A percentile compares a stretch with the other conserved stretches of the same genome.
phyloP scores from a whole-genome alignment of 2,888 invertebrate genomes.

The Plagodis dolabraria region DNA sequence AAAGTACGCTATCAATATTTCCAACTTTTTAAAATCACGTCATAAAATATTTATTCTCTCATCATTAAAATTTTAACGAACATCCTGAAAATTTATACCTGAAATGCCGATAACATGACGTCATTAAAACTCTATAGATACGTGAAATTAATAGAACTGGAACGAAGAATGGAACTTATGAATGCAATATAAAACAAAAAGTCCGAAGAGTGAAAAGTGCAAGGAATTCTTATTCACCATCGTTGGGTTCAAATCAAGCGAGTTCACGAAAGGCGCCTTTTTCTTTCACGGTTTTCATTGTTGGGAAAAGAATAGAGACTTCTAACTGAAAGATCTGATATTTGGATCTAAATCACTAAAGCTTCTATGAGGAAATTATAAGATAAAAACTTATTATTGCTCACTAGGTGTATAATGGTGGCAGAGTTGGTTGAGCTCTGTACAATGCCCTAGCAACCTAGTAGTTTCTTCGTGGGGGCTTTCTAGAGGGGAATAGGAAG shows the following conservation, averaged over 20 bases:
- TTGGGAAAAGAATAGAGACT: slow-evolving; percentile 47
- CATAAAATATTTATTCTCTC: background rate
- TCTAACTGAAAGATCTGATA: slow-evolving; percentile 20
- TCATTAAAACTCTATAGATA: slow-evolving; percentile 35
- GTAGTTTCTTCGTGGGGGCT: too few relatives aligned
- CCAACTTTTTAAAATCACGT: background rate
- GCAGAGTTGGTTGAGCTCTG: too few relatives aligned
- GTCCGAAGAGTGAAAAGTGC: slow-evolving; percentile 17
- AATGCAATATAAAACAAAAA: slow-evolving; percentile 17
- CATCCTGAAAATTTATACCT: slow-evolving; percentile 2
- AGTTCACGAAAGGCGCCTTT: slow-evolving; percentile 45
- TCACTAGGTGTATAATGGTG: too few relatives aligned
- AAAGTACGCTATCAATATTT: background rate
- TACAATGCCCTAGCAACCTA: too few relatives aligned
- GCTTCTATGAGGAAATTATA: slow-evolving; percentile 6
- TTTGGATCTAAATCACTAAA: slow-evolving; percentile 22
- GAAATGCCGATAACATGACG: slow-evolving; percentile 17
- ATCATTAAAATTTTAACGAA: slow-evolving; percentile 7
- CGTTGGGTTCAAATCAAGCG: slow-evolving; percentile 45
- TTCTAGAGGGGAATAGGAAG: too few relatives aligned
- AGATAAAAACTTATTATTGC: too few relatives aligned
- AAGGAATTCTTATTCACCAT: slow-evolving; percentile 21
- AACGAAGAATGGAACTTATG: slow-evolving; percentile 11
- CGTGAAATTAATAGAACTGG: slow-evolving; percentile 24
- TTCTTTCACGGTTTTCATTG: slow-evolving; percentile 50